Base-by-base conservation (phyloP, 2,113 vertebrate species). In the Entomyzon cyanotis region DNA sequence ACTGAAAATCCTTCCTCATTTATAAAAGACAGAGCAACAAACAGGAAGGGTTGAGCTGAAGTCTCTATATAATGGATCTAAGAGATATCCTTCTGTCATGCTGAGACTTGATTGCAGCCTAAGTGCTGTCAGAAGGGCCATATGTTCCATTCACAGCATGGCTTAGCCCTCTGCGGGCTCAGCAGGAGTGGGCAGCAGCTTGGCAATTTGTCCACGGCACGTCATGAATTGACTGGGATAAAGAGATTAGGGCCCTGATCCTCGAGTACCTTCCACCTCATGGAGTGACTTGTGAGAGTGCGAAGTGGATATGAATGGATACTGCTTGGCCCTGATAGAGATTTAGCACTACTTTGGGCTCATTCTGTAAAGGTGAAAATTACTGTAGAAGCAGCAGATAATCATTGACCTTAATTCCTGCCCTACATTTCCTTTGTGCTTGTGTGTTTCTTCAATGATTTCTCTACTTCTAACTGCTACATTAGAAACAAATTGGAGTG, bases 231-330 rank as follows among this genome's bases (percentile, higher is more conserved):
- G 87, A 89, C 90, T 87, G 19, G 86, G 94, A 93, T 96, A 90
- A 96, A 95, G 60, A 96, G 89, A 92, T 94, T 90, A 95, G 77
- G 49, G 39, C n/a, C 53, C 47, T 87, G 94, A 96, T 95, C 92
- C 73, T 90, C 7, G 0, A 1, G 20, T 93, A 86, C 76, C 39
- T 82, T 93, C 64, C 35, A 81, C 76, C 44, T 94, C 0, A 1
- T 64, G 60, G 50, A 75, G n/a, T 4, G 5, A 86, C 79, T 86
- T 49, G 18, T 60, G 12, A n/a, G 75, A 91, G 87, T 2, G 3
- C 49, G 33, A 64, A 65, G 58, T 44, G 41, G 85, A 78, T 82
- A 19, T 62, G 90, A 95, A 94, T 63, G 55, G 83, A 33, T 90
- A 17, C 76, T 35, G 33, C 68, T 87, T 55, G 59, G 76, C 63